Evolutionary conservation across 2,888 invertebrate genomes (phyloP).

Genomic region (Ellobium chinense): DNA sequence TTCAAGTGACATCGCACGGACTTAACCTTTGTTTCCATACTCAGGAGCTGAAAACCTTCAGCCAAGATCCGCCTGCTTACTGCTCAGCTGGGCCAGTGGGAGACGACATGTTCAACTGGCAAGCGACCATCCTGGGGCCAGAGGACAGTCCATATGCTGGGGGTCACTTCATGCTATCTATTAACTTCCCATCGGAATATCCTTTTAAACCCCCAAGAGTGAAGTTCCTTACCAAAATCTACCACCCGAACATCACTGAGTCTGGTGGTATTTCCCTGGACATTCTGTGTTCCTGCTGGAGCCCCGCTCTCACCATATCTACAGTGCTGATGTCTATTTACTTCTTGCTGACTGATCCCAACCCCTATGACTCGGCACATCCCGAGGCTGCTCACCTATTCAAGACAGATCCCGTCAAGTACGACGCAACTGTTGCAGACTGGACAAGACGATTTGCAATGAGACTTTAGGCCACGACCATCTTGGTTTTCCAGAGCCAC

Average conservation of each 20-base stretch:
- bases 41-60: conserved; percentile 99
- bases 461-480: neutral
- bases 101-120: conserved; percentile 99
- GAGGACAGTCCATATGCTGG: conserved; percentile 99
- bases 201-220: conserved; percentile 99
- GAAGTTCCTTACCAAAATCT: conserved; percentile 99
- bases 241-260: conserved; percentile 99
- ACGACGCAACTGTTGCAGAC: neutral
- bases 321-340: conserved; percentile 81
- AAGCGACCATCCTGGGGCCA: conserved; percentile 99
- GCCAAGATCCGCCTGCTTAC: conserved; percentile 99
- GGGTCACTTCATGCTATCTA: conserved; percentile 99
- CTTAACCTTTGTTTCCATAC: neutral
- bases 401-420: conserved; percentile 11
- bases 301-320: conserved; percentile 99
- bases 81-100: conserved; percentile 99
- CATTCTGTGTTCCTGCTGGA: conserved; percentile 99
- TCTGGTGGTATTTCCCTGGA: conserved; percentile 99
- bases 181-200: conserved; percentile 99
- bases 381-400: conserved; percentile 20
- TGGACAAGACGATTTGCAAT: conserved; percentile 25
- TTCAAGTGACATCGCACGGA: no score
- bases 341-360: conserved; percentile 23
- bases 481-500: no score
- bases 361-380: conserved; percentile 29